Base-by-base conservation (phyloP, 2,888 invertebrate species). In the Nephrocerus scutellatus region DNA sequence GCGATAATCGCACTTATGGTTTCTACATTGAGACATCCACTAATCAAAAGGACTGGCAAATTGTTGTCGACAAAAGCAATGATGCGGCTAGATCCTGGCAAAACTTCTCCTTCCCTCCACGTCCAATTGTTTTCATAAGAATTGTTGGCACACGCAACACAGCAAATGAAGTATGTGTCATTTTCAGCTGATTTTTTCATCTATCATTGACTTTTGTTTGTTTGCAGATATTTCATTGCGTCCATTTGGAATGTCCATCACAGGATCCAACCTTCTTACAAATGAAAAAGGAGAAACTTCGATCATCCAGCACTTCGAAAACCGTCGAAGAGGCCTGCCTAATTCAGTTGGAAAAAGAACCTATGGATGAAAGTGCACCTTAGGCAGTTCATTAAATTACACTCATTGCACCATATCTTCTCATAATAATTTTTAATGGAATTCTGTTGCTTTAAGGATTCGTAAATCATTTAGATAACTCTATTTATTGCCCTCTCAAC, bases 111-210 rank as follows among this genome's bases (percentile, higher is more conserved):
- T 97, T 97, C 71, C 72, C 81, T 2, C 80, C 83, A 12, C 74
- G 86, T 30, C 87, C 93, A 0, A 84, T 96, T 23, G 89, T 92
- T 33, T 96, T 91, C 61, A 86, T 98, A 48, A 80, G 87, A 43
- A 93, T 98, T 53, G 86, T 93, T 34, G 98, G 98, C 44, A 96
- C 95, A 0, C 83, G 86, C 56, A 98, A 98, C 68, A 92, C 97
- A 10, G 96, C 92, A 1, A 96, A 97, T 68, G 95, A 95, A 79
- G 95, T 85, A 64, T 57, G 49, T 49, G 41, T 44, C 6, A 2
- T 29, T 35, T 20, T 30, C 20, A 8, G 19, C 7, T 24, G 18
- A 6, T 29, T 23, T 15, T 14, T 21, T 16, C 28, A 28, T 23
- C 26, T n/a, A 2, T n/a, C 6, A 23, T 10, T n/a, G n/a, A n/a